Evolutionary conservation across 1,140 invertebrate genomes (phyloP).

Genomic region (Chlorops oryzae): DNA sequence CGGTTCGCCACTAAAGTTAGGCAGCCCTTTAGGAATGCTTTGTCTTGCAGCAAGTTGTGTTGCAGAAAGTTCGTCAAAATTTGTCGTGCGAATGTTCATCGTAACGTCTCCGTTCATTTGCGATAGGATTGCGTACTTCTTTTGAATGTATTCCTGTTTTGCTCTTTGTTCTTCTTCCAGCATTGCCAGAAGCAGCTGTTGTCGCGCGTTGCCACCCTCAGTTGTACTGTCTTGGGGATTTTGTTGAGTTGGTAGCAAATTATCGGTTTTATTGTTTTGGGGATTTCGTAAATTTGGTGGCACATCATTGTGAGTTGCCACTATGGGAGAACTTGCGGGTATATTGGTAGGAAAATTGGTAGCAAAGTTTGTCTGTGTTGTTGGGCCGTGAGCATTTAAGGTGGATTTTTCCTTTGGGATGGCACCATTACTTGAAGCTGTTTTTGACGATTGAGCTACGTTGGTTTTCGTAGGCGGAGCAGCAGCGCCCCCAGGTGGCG

Average conservation of each 20-base stretch:
- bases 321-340: too few relatives aligned
- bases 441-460: too few relatives aligned
- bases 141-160: slow-evolving; percentile 3
- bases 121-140: slow-evolving; percentile 4
- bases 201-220: background rate
- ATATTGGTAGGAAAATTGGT: too few relatives aligned
- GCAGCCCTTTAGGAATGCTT: background rate
- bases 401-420: too few relatives aligned
- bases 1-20: slow-evolving; percentile 8
- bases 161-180: slow-evolving; percentile 8
- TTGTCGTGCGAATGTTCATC: background rate
- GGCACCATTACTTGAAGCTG: too few relatives aligned
- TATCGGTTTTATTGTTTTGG: too few relatives aligned
- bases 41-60: slow-evolving; percentile 5
- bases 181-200: slow-evolving; percentile 3
- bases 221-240: too few relatives aligned
- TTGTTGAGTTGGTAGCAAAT: too few relatives aligned
- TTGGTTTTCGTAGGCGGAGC: background rate
- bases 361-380: too few relatives aligned
- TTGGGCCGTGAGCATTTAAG: background rate
- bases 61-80: too few relatives aligned
- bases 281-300: too few relatives aligned
- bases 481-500: background rate
- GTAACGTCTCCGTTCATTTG: background rate
- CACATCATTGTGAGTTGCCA: too few relatives aligned